phyloP scores from a whole-genome alignment of 2,113 vertebrate species.

The Catharus minimus region DNA sequence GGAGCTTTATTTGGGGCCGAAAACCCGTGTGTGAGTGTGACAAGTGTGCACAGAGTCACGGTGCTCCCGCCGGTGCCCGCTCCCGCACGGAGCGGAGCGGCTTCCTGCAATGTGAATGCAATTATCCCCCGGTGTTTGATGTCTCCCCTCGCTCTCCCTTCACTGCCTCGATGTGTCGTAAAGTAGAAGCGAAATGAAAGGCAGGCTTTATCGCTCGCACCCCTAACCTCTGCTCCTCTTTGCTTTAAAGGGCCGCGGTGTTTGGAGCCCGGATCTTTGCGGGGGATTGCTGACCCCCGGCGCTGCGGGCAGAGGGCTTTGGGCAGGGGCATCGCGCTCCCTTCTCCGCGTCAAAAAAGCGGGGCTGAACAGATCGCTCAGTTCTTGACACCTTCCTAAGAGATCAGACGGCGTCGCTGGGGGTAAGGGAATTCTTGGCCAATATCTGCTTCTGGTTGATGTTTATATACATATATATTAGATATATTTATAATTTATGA shows the following conservation, averaged over 20 bases:
- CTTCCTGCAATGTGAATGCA: not conserved
- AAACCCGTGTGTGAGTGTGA: fast-evolving
- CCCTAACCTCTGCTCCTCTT: not conserved
- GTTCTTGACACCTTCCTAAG: not conserved
- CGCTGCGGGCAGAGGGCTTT: not conserved
- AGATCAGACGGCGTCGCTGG: not conserved
- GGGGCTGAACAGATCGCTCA: not conserved
- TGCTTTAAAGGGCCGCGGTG: not conserved
- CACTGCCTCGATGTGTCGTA: not conserved
- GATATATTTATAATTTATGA: not conserved
- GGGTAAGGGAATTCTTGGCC: not conserved
- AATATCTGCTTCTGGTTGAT: not conserved
- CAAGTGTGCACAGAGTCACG: fast-evolving
- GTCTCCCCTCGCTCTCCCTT: not conserved
- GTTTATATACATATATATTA: too few species aligned
- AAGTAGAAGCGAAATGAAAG: not conserved
- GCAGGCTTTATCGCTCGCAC: not conserved
- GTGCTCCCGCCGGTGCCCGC: not conserved
- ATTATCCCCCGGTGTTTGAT: not conserved
- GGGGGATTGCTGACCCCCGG: not conserved
- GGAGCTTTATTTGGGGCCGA: not conserved
- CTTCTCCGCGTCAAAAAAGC: not conserved
- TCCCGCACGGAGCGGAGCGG: not conserved
- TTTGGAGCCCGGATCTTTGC: not conserved
- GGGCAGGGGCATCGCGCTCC: not conserved